phyloP scores from a whole-genome alignment of 2,797 vertebrate species.

The Nyctibius grandis region DNA sequence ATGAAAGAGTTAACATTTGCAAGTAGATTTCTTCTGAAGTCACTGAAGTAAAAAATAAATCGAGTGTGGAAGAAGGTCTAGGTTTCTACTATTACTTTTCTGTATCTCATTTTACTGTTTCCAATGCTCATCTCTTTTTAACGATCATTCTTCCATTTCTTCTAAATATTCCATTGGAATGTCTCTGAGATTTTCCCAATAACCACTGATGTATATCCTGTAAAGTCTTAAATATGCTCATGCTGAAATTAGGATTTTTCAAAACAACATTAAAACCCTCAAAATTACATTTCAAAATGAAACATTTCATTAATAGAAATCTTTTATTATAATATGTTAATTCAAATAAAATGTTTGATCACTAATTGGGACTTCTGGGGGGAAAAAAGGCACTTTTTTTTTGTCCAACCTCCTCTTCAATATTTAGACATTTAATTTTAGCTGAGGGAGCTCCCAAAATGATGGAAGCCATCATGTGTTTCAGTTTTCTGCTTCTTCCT shows the following conservation, averaged over 20 bases:
- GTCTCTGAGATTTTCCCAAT: background rate
- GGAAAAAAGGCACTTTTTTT: fast-evolving
- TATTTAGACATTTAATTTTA: background rate
- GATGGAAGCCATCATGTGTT: background rate
- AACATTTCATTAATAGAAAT: background rate
- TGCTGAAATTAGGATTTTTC: background rate
- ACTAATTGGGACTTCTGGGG: background rate
- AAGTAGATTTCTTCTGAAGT: background rate
- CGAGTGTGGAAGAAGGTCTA: background rate
- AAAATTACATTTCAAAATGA: background rate
- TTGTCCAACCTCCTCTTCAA: background rate
- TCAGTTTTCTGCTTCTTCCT: background rate
- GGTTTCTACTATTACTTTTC: background rate
- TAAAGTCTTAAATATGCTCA: background rate
- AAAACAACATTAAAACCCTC: background rate
- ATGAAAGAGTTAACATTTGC: background rate
- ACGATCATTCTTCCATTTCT: background rate
- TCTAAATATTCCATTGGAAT: background rate
- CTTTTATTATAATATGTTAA: background rate
- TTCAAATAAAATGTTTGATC: background rate
- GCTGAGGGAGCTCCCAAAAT: background rate
- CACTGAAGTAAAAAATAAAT: background rate
- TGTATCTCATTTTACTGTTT: background rate
- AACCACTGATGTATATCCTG: background rate
- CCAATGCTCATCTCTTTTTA: background rate